Base-by-base conservation (phyloP, 2,888 invertebrate species). In the Aquatica leii region DNA sequence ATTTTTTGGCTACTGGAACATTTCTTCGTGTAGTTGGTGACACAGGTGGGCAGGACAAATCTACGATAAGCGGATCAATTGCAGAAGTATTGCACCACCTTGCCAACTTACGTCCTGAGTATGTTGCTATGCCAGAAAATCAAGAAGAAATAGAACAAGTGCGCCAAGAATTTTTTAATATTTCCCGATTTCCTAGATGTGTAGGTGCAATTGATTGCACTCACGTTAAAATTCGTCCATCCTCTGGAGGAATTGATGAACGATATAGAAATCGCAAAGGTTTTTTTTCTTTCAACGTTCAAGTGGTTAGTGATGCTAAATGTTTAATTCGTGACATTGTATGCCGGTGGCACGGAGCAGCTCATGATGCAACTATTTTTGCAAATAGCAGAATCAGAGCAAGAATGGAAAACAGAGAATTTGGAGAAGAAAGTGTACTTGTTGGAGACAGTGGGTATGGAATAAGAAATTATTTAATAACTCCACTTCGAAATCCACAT, bases 391-490 rank as follows among this genome's bases (percentile, higher is more conserved):
- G 8, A 1, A 9, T 67, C 8, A 53, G 52, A 35, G 43, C 37
- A 4, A 34, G 14, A 11, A 37, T 61, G 34, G 65, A 65, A 50
- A 59, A 17, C 8, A 8, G 14, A 5, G 14, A 57, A n/a, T 71
- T 66, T 59, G 63, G 68, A 11, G 62, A 67, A 11, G 53, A 61
- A 35, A 59, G 58, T 35, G 12, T 68, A 14, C 53, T 73, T 34
- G 58, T 68, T 6, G 73, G 71, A 9, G 73, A 75, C 57, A 72
- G 71, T 69, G 75, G 75, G 12, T 75, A 76, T 65, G 66, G 69
- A 4, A 50, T 72, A 6, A 69, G 65, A 59, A 52, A 59, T 3
- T 72, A 68, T 66, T 49, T 73, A 49, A 67, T 73, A 41, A 73
- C 72, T 3, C 73, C 72, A 18, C 37, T 73, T 17, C 6, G 3